Percentiles rank a stretch among this genome's conserved stretches.
phyloP scores from a whole-genome alignment of 1,140 invertebrate genomes.

The Popillia japonica region DNA sequence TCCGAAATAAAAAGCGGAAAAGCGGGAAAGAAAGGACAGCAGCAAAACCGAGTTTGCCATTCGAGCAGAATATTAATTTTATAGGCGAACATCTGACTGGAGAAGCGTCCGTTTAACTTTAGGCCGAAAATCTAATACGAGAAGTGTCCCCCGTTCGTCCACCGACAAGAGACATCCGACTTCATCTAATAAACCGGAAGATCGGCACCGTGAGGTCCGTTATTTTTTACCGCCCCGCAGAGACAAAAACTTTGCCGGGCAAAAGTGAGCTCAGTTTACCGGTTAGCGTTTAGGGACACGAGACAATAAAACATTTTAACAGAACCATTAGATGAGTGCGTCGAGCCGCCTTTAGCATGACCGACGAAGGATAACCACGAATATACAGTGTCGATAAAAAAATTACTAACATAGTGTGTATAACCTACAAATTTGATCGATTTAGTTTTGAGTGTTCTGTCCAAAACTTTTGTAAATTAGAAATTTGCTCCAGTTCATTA shows the following conservation, averaged over 20 bases:
- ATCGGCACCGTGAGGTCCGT: slow-evolving; percentile 16
- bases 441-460: too few species aligned
- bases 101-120: background rate
- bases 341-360: background rate
- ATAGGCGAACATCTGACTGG: background rate
- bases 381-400: background rate
- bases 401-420: too few species aligned
- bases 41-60: background rate
- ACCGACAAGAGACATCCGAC: background rate
- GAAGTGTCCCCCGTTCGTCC: background rate
- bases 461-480: too few species aligned
- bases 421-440: too few species aligned
- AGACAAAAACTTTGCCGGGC: slow-evolving; percentile 5
- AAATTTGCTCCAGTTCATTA: too few species aligned
- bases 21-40: too few species aligned
- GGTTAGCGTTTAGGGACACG: background rate
- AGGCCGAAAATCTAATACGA: background rate
- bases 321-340: background rate
- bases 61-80: slow-evolving; percentile 8
- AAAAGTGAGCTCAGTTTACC: slow-evolving; percentile 13
- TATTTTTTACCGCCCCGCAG: slow-evolving; percentile 14
- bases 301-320: slow-evolving; percentile 11
- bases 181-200: slow-evolving; percentile 11
- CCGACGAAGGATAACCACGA: background rate
- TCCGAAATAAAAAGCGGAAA: too few species aligned